Conservation (phyloP, 1,140 invertebrate species). For the Brachionus asplanchnoidis region DNA sequence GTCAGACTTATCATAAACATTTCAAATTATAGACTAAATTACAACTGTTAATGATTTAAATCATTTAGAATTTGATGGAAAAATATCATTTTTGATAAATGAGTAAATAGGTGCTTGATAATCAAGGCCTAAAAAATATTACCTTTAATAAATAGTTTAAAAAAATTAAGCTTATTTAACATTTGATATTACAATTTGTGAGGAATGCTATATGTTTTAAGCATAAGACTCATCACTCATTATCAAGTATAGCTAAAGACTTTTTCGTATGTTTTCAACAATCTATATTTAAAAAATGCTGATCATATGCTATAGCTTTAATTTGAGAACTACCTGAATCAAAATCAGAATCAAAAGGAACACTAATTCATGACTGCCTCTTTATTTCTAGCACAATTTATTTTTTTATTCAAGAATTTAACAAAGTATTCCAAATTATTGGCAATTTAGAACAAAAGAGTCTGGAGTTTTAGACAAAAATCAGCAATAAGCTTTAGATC, state of each 20-base stretch:
- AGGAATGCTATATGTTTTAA: background rate
- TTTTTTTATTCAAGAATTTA: background rate
- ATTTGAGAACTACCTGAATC: background rate
- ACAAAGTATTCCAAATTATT: background rate
- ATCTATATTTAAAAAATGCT: background rate
- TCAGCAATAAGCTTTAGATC: background rate
- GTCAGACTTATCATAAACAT: conserved; percentile 4
- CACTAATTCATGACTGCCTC: background rate
- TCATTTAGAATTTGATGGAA: background rate
- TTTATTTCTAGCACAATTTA: background rate
- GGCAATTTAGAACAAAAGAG: background rate
- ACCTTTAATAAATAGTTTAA: background rate
- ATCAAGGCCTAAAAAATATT: background rate
- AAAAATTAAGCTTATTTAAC: background rate
- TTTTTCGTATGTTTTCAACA: background rate
- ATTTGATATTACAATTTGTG: background rate
- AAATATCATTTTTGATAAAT: background rate
- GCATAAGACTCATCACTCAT: background rate
- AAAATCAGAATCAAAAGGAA: background rate
- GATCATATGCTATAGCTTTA: background rate
- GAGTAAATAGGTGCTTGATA: background rate
- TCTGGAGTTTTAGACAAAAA: background rate
- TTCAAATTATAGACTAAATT: background rate
- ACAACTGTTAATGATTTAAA: conserved; percentile 16
- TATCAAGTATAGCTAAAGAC: background rate